Base-by-base conservation (phyloP, 1,140 invertebrate species). In the Drosophila guanche region DNA sequence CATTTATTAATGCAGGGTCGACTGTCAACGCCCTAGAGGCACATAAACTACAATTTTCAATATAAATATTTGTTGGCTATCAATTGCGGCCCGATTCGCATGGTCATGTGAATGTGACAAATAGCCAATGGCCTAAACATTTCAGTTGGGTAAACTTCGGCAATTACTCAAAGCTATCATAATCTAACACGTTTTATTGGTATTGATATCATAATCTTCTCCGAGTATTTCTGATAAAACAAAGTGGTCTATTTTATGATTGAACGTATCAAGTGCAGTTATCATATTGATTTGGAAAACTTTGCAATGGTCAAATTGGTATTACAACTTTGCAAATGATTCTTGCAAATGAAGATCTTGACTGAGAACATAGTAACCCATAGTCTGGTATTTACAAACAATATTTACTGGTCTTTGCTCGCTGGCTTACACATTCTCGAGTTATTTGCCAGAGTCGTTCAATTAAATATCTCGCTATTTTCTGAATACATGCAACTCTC, bases 31-130 rank as follows among this genome's bases (percentile, higher is more conserved):
- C 53, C 62, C 57, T 79, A 56, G 62, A 47, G 40, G 16, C 41
- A 66, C 68, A 81, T 74, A 86, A 86, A 86, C 76, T 76, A 43
- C 4, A 43, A 69, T 65, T 75, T 75, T 66, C 71, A 65, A 79
- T 74, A 70, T 63, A 42, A 86, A 63, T 73, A 60, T 62, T 73
- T 83, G 79, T 80, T 48, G 54, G 48, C 60, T 69, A 79, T 85
- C 68, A 72, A 73, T 76, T 69, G 66, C 50, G 56, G 3, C 40
- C 20, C 51, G 41, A 37, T 55, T 47, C 43, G 41, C 22, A 14
- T 43, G 56, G 14, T 50, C 14, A 57, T 65, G 29, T 33, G 70
- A 51, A 45, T 69, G 51, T 61, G 79, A 55, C 54, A 76, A 33
- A 85, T 71, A 61, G 33, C 57, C 56, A 54, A 77, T 61, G 71